phyloP scores from a whole-genome alignment of 2,797 vertebrate genomes.

The Poeciliopsis gracilis region DNA sequence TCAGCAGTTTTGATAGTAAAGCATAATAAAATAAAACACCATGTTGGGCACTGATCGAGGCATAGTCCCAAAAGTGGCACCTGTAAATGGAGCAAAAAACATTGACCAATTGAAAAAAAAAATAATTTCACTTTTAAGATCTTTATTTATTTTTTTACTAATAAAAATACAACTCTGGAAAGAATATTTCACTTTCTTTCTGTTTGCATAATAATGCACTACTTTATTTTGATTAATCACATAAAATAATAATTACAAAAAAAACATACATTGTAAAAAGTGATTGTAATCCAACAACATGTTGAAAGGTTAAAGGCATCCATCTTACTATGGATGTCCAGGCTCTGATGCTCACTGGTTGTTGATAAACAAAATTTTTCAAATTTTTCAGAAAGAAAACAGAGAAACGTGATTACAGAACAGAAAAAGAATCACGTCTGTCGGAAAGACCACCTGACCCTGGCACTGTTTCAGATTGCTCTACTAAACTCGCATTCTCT shows the following conservation, averaged over 20 bases:
- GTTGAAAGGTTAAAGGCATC: background rate
- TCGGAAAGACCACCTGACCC: conserved; percentile 77
- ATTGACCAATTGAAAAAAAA: background rate
- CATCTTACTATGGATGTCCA: background rate
- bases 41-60: background rate
- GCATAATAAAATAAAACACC: too few relatives aligned
- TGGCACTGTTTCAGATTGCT: conserved; percentile 69
- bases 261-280: background rate
- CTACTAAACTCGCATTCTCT: conserved; percentile 68
- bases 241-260: background rate
- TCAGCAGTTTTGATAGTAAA: background rate
- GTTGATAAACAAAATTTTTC: background rate
- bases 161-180: background rate
- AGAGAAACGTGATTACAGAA: conserved; percentile 15
- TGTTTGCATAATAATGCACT: too few relatives aligned
- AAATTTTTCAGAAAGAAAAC: conserved; percentile 5
- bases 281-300: background rate
- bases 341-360: background rate
- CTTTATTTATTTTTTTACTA: background rate
- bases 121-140: background rate
- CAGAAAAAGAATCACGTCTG: conserved; percentile 37
- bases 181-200: background rate
- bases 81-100: background rate
- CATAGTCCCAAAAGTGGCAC: background rate
- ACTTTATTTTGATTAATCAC: background rate